These are phyloP conservation scores for Junonia oenone DNA, from an alignment of 2,888 invertebrate genomes.

Conservation along the genomic window DNA sequence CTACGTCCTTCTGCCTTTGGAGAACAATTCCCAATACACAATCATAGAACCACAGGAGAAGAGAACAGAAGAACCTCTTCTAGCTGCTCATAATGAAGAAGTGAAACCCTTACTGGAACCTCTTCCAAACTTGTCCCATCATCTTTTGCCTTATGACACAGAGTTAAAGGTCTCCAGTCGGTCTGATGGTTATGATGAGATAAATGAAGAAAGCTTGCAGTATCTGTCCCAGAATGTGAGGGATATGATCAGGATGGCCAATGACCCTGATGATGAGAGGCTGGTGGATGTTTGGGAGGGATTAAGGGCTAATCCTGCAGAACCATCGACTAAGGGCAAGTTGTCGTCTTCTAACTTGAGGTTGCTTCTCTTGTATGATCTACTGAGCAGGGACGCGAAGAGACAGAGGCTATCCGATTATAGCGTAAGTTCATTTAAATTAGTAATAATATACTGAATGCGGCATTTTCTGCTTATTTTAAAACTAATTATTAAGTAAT, in stretches of 20 bases:
- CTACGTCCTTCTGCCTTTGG: slow-evolving; percentile 60
- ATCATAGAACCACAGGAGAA: slow-evolving; percentile 55
- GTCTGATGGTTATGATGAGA: slow-evolving; percentile 50
- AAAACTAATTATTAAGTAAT: too few species aligned
- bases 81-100: slow-evolving; percentile 53
- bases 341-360: slow-evolving; percentile 80
- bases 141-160: slow-evolving; percentile 55
- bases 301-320: slow-evolving; percentile 46
- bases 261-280: slow-evolving; percentile 55
- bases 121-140: slow-evolving; percentile 41
- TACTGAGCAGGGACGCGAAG: slow-evolving; percentile 83
- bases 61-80: slow-evolving; percentile 51
- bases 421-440: slow-evolving; percentile 66
- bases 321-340: slow-evolving; percentile 69
- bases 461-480: too few species aligned
- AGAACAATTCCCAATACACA: slow-evolving; percentile 55
- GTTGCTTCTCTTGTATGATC: slow-evolving; percentile 81
- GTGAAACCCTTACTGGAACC: slow-evolving; percentile 64
- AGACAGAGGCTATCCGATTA: slow-evolving; percentile 81
- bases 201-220: slow-evolving; percentile 64
- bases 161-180: slow-evolving; percentile 46
- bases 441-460: too few species aligned
- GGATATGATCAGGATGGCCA: slow-evolving; percentile 64
- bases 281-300: slow-evolving; percentile 61
- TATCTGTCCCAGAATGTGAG: slow-evolving; percentile 61